Evolutionary conservation across 2,797 vertebrate genomes (phyloP).

Genomic region (Coccyzus lansbergi): DNA sequence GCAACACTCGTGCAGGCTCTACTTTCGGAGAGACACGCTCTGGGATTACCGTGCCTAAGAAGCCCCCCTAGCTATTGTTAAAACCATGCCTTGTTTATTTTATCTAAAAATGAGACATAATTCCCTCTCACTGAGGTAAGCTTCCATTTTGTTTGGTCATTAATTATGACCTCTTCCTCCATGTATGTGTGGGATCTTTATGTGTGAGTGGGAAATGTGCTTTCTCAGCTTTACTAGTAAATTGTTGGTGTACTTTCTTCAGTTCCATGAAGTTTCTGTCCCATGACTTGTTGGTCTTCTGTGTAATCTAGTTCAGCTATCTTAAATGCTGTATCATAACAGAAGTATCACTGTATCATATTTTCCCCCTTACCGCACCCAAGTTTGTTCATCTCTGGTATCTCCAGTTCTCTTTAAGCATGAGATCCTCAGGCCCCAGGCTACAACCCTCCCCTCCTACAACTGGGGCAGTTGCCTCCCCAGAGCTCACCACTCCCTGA

Average conservation of each 20-base stretch:
- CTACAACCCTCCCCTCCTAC: fast-evolving
- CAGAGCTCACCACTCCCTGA: neutral
- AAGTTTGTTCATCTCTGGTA: fast-evolving
- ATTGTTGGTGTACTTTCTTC: neutral
- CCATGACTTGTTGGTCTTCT: neutral
- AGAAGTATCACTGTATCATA: neutral
- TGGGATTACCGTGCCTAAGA: fast-evolving
- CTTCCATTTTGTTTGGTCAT: neutral
- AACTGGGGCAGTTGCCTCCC: fast-evolving
- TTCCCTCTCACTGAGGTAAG: neutral
- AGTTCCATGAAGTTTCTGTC: neutral
- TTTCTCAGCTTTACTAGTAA: neutral
- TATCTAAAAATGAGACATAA: neutral
- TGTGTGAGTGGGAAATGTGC: neutral
- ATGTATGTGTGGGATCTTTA: neutral
- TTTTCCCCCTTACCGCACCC: fast-evolving
- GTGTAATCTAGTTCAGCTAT: neutral
- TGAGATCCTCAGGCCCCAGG: neutral
- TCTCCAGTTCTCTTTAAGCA: neutral
- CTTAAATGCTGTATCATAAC: neutral
- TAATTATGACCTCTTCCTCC: neutral
- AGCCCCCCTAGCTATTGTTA: neutral
- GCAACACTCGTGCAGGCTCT: fast-evolving
- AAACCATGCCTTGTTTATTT: neutral
- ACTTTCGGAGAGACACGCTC: fast-evolving